A percentile compares a stretch with the other conserved stretches of the same genome.
These are phyloP conservation scores for Dryococelus australis DNA, from an alignment of 2,888 invertebrate genomes.

Conservation along the genomic window DNA sequence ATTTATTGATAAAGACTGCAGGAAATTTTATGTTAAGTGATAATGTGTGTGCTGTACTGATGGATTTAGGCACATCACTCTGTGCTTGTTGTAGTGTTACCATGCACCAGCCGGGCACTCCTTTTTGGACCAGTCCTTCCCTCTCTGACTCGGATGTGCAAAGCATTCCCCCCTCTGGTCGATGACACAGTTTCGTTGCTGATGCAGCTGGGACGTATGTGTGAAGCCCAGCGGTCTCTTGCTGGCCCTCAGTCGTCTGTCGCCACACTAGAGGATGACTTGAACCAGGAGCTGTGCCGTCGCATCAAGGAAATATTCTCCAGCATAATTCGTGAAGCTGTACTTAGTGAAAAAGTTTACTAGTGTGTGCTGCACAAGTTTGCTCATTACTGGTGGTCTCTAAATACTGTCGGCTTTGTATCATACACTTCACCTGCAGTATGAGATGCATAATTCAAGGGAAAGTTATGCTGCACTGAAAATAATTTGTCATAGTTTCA, in stretches of 20 bases:
- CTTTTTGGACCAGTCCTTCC: constrained; percentile 86
- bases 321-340: constrained; percentile 57
- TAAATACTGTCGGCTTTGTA: too few species aligned
- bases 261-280: constrained; percentile 7
- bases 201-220: constrained; percentile 84
- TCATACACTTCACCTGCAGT: too few species aligned
- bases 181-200: constrained; percentile 89
- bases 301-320: constrained; percentile 59
- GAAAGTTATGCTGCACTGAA: too few species aligned
- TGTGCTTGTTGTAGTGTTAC: constrained; percentile 66
- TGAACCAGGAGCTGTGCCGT: constrained; percentile 54
- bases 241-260: neutral
- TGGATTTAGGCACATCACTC: too few species aligned
- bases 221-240: constrained; percentile 83
- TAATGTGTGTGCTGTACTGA: too few species aligned
- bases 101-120: constrained; percentile 78
- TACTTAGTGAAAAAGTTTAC: constrained; percentile 54
- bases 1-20: too few species aligned
- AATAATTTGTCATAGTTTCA: too few species aligned
- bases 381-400: too few species aligned
- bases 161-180: constrained; percentile 90
- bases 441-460: too few species aligned
- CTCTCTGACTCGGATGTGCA: constrained; percentile 84
- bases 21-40: too few species aligned
- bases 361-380: constrained; percentile 22